Percentiles rank a stretch among this genome's conserved stretches.
Conservation (phyloP, 2,113 vertebrate genomes). For the Ellobius talpinus region DNA sequence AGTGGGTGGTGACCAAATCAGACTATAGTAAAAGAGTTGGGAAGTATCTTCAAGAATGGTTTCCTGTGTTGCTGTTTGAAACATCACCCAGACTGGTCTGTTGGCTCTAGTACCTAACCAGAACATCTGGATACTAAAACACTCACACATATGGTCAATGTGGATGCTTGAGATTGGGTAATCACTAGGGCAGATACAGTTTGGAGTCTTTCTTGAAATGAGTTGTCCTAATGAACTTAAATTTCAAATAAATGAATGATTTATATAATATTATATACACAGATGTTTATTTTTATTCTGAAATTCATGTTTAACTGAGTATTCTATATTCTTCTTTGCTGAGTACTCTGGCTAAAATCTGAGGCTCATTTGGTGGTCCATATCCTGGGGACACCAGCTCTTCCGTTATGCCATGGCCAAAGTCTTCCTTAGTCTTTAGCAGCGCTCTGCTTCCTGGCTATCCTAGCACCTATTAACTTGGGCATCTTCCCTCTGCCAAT, state of each 20-base stretch:
- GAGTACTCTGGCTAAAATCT: neutral
- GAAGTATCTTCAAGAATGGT: neutral
- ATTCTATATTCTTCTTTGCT: neutral
- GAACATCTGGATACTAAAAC: neutral
- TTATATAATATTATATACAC: neutral
- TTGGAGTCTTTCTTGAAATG: neutral
- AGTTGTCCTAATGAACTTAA: neutral
- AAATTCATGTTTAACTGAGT: neutral
- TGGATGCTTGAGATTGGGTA: neutral
- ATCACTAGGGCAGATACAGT: neutral
- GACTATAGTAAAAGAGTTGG: neutral
- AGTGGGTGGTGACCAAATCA: neutral
- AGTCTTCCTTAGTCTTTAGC: neutral
- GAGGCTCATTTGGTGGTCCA: neutral
- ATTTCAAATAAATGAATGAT: neutral
- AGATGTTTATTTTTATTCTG: slow-evolving; percentile 28
- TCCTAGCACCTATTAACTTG: neutral
- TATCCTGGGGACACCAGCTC: neutral
- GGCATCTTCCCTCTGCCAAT: neutral
- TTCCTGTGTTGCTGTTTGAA: neutral
- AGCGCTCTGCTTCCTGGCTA: neutral
- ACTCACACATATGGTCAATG: neutral
- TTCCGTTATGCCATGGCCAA: neutral
- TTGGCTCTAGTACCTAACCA: neutral
- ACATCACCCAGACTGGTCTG: neutral